A percentile compares a stretch with the other conserved stretches of the same genome.
Evolutionary conservation across 2,113 vertebrate species (phyloP).

Genomic region (Actenoides hombroni): DNA sequence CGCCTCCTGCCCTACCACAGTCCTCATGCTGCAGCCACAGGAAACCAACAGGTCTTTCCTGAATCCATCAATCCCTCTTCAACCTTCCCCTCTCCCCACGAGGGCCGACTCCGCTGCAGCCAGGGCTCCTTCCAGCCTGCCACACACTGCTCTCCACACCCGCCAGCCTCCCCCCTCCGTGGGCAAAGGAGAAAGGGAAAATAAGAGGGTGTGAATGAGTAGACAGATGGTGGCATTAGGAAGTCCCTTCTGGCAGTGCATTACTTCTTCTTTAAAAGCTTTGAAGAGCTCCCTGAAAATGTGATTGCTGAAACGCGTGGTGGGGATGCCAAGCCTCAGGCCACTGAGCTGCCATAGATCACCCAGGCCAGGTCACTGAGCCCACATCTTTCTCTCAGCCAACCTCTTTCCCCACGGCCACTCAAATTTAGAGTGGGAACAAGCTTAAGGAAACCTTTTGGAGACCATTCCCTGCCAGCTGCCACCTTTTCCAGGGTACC

Average conservation of each 20-base stretch:
- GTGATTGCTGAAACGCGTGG: neutral
- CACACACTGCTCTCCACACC: rapidly evolving
- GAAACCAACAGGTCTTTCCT: neutral
- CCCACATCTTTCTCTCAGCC: neutral
- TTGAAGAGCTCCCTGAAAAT: constrained; percentile 17
- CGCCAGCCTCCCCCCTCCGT: neutral
- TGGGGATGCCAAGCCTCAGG: neutral
- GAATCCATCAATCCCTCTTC: neutral
- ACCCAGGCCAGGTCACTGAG: neutral
- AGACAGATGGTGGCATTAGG: neutral
- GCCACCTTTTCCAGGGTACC: neutral
- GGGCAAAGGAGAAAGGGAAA: neutral
- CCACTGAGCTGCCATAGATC: rapidly evolving
- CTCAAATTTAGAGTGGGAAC: neutral
- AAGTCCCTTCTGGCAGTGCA: neutral
- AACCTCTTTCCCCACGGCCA: neutral
- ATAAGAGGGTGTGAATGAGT: neutral
- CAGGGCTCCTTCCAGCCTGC: neutral
- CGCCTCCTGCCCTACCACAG: neutral
- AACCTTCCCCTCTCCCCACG: rapidly evolving
- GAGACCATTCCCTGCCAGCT: neutral
- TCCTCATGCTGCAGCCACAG: neutral
- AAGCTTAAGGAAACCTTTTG: neutral
- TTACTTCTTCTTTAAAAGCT: neutral
- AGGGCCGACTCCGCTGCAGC: rapidly evolving